Evolutionary conservation across 2,888 invertebrate species (phyloP).

Genomic region (Isoperla grammatica): DNA sequence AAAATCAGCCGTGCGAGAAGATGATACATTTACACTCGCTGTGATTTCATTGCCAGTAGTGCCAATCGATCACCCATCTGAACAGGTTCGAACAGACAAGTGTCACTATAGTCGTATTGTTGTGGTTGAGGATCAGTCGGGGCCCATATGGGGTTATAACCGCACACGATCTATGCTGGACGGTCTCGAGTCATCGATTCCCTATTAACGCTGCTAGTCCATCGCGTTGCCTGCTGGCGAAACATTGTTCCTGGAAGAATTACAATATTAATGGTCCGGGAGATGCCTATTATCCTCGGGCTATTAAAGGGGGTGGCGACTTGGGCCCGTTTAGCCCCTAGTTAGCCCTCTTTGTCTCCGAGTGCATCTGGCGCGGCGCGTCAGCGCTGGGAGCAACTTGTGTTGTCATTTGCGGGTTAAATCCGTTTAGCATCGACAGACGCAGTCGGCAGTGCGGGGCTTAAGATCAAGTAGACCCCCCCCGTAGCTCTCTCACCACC

Average conservation of each 20-base stretch:
- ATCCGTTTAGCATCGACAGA: slow-evolving; percentile 16
- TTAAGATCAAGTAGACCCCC: slow-evolving; percentile 5
- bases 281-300: slow-evolving; percentile 18
- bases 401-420: slow-evolving; percentile 3
- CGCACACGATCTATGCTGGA: not conserved
- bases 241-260: slow-evolving; percentile 22
- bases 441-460: not conserved
- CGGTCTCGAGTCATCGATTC: slow-evolving; percentile 24
- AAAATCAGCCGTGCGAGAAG: too few relatives aligned
- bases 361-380: slow-evolving; percentile 15
- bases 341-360: slow-evolving; percentile 3
- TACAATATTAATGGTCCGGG: slow-evolving; percentile 28
- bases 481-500: too few relatives aligned
- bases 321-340: not conserved
- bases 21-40: too few relatives aligned
- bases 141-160: not conserved
- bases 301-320: slow-evolving; percentile 15
- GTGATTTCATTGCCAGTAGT: too few relatives aligned
- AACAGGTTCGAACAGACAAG: not conserved
- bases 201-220: slow-evolving; percentile 23
- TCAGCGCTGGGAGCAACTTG: not conserved
- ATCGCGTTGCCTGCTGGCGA: not conserved
- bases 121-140: not conserved
- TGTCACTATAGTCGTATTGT: not conserved
- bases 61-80: too few relatives aligned